phyloP scores from a whole-genome alignment of 2,113 vertebrate genomes.

The Cygnus atratus region DNA sequence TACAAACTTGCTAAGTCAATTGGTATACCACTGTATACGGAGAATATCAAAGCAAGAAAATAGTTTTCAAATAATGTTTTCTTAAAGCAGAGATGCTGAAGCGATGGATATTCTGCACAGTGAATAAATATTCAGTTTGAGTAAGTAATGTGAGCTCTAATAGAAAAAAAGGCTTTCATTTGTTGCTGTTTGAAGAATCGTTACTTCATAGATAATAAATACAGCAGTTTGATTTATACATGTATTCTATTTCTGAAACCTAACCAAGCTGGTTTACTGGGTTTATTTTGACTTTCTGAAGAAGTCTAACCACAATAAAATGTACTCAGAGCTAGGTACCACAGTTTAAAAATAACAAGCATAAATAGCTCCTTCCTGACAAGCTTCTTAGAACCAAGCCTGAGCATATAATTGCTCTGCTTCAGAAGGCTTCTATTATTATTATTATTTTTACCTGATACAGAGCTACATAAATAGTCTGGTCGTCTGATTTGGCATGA shows the following conservation, averaged over 20 bases:
- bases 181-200: constrained; percentile 17
- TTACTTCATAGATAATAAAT: constrained; percentile 37
- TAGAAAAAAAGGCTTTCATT: background rate
- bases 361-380: constrained; percentile 43
- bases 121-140: background rate
- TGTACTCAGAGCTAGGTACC: constrained; percentile 6
- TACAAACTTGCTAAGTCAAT: background rate
- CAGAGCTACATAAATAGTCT: background rate
- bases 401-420: background rate
- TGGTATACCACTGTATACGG: background rate
- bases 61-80: background rate
- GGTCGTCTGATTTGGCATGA: background rate
- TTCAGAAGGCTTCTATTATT: background rate
- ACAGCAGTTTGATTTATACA: constrained; percentile 29
- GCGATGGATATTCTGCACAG: background rate
- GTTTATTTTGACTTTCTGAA: constrained; percentile 68
- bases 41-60: background rate
- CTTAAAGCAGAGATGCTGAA: background rate
- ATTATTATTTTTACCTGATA: background rate
- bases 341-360: constrained; percentile 45
- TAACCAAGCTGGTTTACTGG: constrained; percentile 54
- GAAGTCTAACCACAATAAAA: constrained; percentile 62
- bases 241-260: constrained; percentile 53
- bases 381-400: background rate
- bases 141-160: background rate